These are phyloP conservation scores for Colletes collaris DNA, from an alignment of 2,888 invertebrate species.

Conservation along the genomic window DNA sequence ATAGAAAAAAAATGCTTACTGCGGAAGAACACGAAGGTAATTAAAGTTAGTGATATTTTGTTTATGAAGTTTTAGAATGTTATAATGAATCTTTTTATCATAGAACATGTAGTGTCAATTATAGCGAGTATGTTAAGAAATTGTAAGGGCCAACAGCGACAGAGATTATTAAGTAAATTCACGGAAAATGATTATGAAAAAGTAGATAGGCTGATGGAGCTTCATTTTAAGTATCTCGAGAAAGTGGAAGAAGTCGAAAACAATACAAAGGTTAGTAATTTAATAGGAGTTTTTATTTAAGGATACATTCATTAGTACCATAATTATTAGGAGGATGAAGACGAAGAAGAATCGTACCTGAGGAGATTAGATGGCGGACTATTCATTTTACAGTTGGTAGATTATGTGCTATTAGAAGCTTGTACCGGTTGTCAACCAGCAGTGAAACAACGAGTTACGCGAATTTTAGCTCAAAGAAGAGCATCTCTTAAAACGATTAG, in stretches of 20 bases:
- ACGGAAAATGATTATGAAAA: constrained; percentile 99
- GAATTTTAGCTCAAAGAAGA: constrained; percentile 94
- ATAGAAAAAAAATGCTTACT: constrained; percentile 90
- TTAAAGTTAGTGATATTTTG: neutral
- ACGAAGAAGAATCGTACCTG: constrained; percentile 94
- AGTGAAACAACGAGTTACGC: constrained; percentile 93
- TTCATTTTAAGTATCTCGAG: constrained; percentile 98
- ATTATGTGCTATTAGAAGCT: constrained; percentile 93
- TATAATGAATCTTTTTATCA: constrained; percentile 14
- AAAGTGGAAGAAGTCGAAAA: constrained; percentile 92
- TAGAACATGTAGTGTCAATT: constrained; percentile 97
- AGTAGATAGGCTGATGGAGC: constrained; percentile 96
- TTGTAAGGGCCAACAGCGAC: constrained; percentile 95
- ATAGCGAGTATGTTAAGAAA: constrained; percentile 96
- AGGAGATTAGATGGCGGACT: constrained; percentile 95
- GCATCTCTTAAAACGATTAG: constrained; percentile 96
- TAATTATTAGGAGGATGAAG: constrained; percentile 86
- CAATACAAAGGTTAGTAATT: constrained; percentile 86
- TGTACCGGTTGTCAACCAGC: constrained; percentile 89
- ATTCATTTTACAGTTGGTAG: constrained; percentile 97
- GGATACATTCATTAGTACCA: neutral
- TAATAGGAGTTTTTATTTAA: neutral
- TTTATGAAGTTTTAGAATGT: neutral
- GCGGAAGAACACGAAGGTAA: constrained; percentile 95
- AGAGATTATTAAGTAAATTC: constrained; percentile 96